Percentiles rank a stretch among this genome's conserved stretches.
Conservation (phyloP, 2,888 invertebrate species). For the Ophion obscuratus region DNA sequence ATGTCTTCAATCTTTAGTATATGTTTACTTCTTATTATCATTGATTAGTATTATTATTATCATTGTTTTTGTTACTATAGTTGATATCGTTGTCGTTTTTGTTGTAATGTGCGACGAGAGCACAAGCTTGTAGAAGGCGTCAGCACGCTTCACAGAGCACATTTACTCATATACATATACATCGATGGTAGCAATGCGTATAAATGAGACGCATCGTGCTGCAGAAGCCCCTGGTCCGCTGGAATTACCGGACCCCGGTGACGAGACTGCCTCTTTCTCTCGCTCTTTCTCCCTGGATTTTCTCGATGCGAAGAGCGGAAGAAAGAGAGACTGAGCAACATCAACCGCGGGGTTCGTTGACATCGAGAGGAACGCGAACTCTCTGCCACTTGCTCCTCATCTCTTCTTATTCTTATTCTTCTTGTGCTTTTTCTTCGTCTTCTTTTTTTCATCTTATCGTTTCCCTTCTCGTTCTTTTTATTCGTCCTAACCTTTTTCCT, state of each 20-base stretch:
- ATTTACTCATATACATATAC: slow-evolving; percentile 18
- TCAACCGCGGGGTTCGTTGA: slow-evolving; percentile 77
- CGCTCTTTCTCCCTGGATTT: slow-evolving; percentile 19
- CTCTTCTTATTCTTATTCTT: slow-evolving; percentile 56
- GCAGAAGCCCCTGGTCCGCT: slow-evolving; percentile 17
- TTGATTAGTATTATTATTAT: too few species aligned
- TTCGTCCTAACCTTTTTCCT: slow-evolving; percentile 8
- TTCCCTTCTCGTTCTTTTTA: slow-evolving; percentile 19
- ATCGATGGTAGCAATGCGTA: slow-evolving; percentile 49
- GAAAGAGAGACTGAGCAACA: slow-evolving; percentile 55
- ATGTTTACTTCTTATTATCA: too few species aligned
- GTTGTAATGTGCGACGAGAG: slow-evolving; percentile 5
- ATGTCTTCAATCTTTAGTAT: too few species aligned
- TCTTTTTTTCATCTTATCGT: slow-evolving; percentile 15
- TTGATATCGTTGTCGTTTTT: too few species aligned
- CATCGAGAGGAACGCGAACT: slow-evolving; percentile 79
- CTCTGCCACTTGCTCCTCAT: slow-evolving; percentile 67
- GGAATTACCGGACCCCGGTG: slow-evolving; percentile 53
- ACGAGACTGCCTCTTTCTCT: slow-evolving; percentile 53
- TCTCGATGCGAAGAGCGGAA: slow-evolving; percentile 52
- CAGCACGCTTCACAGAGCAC: slow-evolving; percentile 1
- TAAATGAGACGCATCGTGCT: slow-evolving; percentile 42
- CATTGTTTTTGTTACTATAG: too few species aligned
- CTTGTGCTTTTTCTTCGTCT: slow-evolving; percentile 46
- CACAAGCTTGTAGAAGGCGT: slow-evolving; percentile 43